phyloP scores from a whole-genome alignment of 2,888 invertebrate genomes.

The Unio pictorum region DNA sequence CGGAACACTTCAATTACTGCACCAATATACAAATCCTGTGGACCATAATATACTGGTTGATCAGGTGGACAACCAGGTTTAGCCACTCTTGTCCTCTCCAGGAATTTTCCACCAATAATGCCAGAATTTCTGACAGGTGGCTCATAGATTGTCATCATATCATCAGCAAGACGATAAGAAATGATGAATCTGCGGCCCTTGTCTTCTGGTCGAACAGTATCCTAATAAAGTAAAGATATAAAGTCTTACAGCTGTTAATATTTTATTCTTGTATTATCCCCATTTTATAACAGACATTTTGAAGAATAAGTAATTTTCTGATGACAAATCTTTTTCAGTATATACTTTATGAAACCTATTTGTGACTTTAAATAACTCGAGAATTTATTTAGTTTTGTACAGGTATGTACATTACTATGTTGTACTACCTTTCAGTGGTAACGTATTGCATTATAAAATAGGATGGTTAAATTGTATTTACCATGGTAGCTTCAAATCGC shows the following conservation, averaged over 20 bases:
- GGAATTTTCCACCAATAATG: constrained; percentile 83
- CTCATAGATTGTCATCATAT: constrained; percentile 83
- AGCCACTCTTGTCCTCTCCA: constrained; percentile 79
- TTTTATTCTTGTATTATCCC: neutral
- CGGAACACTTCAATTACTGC: constrained; percentile 81
- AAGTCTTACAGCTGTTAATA: neutral
- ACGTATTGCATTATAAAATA: neutral
- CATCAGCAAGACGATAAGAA: constrained; percentile 83
- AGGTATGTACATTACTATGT: too few species aligned
- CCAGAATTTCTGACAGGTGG: constrained; percentile 76
- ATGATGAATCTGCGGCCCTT: constrained; percentile 82
- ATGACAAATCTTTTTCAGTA: too few species aligned
- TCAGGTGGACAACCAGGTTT: constrained; percentile 79
- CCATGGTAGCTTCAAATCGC: constrained; percentile 82
- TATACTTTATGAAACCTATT: too few species aligned
- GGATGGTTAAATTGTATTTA: constrained; percentile 30
- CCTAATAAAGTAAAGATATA: constrained; percentile 67
- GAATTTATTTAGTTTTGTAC: too few species aligned
- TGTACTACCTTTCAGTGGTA: neutral
- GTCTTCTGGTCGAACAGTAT: constrained; percentile 86
- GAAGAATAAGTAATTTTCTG: neutral
- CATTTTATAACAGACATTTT: neutral
- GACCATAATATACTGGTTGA: constrained; percentile 83
- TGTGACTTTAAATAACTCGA: too few species aligned
- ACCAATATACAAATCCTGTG: constrained; percentile 86